Evolutionary conservation across 2,797 vertebrate genomes (phyloP).

Genomic region (Hydrocynus forskahlii): DNA sequence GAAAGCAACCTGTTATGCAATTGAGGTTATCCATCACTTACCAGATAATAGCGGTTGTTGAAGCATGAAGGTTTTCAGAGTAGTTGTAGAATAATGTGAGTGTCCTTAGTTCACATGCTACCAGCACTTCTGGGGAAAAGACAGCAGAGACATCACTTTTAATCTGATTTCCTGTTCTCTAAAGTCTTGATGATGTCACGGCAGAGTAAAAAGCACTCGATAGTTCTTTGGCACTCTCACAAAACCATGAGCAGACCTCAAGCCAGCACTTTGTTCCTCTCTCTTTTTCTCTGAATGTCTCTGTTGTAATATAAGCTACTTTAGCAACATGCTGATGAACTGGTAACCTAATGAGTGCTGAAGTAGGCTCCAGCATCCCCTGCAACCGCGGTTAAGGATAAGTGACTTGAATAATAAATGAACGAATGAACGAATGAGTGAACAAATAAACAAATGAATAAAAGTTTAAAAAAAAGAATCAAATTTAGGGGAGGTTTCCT

Average conservation of each 20-base stretch:
- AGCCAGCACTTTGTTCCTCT: not conserved
- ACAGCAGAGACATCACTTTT: not conserved
- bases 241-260: not conserved
- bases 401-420: no score
- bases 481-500: no score
- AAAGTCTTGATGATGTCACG: not conserved
- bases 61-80: not conserved
- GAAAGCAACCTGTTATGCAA: not conserved
- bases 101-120: no score
- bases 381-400: no score
- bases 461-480: no score
- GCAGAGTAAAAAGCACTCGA: not conserved
- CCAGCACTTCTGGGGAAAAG: not conserved
- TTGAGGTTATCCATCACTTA: not conserved
- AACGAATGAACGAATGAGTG: no score
- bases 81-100: no score
- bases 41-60: not conserved
- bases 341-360: no score
- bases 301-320: not conserved
- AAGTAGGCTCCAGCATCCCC: no score
- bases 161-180: not conserved
- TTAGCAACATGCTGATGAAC: not conserved
- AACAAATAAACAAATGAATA: no score
- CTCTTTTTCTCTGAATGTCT: not conserved
- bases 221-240: not conserved